phyloP scores from a whole-genome alignment of 2,797 vertebrate species.

The Synaphobranchus kaupii region DNA sequence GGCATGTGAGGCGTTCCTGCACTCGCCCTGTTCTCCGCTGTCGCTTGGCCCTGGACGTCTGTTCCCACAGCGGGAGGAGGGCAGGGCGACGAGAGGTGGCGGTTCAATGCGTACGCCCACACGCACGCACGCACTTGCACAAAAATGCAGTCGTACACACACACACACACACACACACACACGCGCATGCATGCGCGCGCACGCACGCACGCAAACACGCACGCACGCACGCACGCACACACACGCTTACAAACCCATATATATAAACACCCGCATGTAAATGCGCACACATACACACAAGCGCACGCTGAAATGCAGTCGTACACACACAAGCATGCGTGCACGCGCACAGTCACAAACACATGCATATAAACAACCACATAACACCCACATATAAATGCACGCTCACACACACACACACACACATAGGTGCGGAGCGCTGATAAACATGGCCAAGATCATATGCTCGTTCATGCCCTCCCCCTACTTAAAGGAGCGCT shows the following conservation, averaged over 20 bases:
- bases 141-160: neutral
- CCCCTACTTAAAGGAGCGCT: slow-evolving; percentile 34
- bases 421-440: slow-evolving; percentile 39
- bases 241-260: too few species aligned
- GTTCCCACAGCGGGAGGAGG: neutral
- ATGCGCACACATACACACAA: neutral
- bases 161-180: too few species aligned
- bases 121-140: neutral
- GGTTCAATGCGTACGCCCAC: neutral
- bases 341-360: neutral
- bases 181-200: too few species aligned
- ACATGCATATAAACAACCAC: too few species aligned
- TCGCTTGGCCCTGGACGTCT: neutral
- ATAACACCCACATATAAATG: neutral
- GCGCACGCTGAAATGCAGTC: neutral
- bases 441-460: slow-evolving; percentile 1
- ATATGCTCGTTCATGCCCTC: neutral
- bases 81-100: neutral
- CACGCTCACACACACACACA: slow-evolving; percentile 42
- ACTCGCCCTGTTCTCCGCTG: slow-evolving; percentile 33
- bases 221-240: too few species aligned
- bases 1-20: slow-evolving; percentile 12
- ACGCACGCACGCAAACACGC: too few species aligned
- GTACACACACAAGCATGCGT: neutral
- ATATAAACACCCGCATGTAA: too few species aligned